Percentiles rank a stretch among this genome's conserved stretches.
Evolutionary conservation across 2,888 invertebrate species (phyloP).

Genomic region (Pammene fasciana): DNA sequence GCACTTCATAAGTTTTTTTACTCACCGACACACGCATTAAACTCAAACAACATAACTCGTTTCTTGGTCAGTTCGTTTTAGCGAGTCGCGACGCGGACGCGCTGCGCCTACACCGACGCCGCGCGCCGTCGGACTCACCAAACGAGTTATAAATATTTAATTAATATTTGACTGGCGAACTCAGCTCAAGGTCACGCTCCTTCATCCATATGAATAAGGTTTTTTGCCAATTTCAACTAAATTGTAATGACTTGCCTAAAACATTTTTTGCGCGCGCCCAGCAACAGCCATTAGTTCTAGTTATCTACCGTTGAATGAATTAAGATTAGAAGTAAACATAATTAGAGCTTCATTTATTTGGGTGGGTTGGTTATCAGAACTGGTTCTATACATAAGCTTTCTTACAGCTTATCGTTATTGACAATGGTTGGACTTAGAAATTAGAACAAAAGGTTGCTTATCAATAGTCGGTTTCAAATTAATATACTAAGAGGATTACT

Average conservation of each 20-base stretch:
- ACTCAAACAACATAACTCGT: conserved; percentile 26
- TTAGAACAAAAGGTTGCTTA: conserved; percentile 14
- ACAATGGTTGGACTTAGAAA: neutral
- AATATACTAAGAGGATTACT: conserved; percentile 3
- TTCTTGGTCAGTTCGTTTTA: conserved; percentile 14
- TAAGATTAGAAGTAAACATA: conserved; percentile 32
- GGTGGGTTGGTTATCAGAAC: conserved; percentile 11
- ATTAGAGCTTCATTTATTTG: conserved; percentile 18
- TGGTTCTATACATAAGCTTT: conserved; percentile 12
- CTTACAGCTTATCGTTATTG: conserved; percentile 15
- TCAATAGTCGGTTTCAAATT: neutral
- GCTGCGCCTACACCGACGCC: conserved; percentile 58
- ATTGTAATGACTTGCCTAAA: conserved; percentile 26
- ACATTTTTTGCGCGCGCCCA: conserved; percentile 35
- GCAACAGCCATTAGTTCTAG: conserved; percentile 28
- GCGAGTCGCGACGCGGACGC: conserved; percentile 46
- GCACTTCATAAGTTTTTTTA: conserved; percentile 1
- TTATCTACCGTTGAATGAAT: conserved; percentile 27
- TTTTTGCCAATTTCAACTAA: conserved; percentile 35
- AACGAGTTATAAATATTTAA: conserved; percentile 79
- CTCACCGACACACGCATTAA: neutral
- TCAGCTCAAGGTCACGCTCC: conserved; percentile 66
- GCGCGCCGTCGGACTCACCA: conserved; percentile 61
- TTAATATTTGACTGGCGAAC: conserved; percentile 77
- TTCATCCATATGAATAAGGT: conserved; percentile 47